Evolutionary conservation across 2,113 vertebrate species (phyloP), one percentile per base, ranked within the genome.

Genomic region (Machaerirhynchus nigripectus): DNA sequence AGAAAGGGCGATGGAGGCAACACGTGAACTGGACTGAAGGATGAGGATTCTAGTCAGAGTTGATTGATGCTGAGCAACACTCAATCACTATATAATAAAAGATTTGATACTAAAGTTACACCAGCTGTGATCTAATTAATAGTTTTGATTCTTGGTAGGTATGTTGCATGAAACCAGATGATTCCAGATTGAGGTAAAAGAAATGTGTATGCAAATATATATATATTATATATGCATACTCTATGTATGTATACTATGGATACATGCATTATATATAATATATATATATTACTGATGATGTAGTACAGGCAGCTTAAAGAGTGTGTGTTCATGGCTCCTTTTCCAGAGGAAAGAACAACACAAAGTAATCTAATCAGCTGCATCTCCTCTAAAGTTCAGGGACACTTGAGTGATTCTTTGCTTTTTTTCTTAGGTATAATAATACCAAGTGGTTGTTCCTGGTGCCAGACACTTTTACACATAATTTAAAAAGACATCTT

Each of bases 381-480:
- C 93, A 73, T 91, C 76, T 90, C 87, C 81, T 95, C 60, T 6
- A 52, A 76, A 95, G 87, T 89, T 95, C 97, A 95, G 89, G 94
- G 92, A 90, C 82, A 87, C 64, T 87, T 77, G 90, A 79, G 56
- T 76, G 75, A 90, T 80, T 90, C 63, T 95, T 94, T 28, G 56
- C 24, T 89, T 71, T 93, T 85, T 84, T 70, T n/a, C 83, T 79
- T 94, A 15, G 70, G 89, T 94, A 92, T 95, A 61, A 68, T 76
- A 89, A 95, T 94, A 94, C 80, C 93, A 91, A 93, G 71, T 52
- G 87, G 85, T 93, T 6, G 1, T 94, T 96, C 93, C 92, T 97
- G 91, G 92, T 97, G 97, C 95, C 95, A 97, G 96, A 95, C 95
- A 94, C 94, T 97, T 95, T 87, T 87, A 95, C 78, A 89, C 19